phyloP scores from a whole-genome alignment of 2,888 invertebrate genomes.

The Apoderus coryli region DNA sequence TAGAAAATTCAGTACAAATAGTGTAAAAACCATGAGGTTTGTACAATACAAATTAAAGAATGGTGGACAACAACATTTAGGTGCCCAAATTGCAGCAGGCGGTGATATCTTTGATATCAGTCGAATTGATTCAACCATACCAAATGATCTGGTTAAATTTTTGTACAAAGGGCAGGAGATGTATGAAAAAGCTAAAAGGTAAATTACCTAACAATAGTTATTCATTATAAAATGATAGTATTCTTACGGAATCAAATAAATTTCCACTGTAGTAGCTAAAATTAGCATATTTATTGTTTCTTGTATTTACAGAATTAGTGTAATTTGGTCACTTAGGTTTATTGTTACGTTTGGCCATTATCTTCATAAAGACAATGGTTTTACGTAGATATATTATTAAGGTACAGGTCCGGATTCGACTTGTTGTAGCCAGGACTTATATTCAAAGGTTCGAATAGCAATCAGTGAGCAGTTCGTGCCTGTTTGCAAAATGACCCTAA shows the following conservation, averaged over 20 bases:
- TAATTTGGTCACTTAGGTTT: constrained; percentile 2
- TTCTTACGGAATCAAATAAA: constrained; percentile 3
- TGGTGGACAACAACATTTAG: constrained; percentile 48
- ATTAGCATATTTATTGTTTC: neutral
- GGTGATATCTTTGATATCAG: constrained; percentile 53
- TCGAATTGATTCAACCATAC: constrained; percentile 39
- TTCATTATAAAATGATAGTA: constrained; percentile 5
- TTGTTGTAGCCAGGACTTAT: no score
- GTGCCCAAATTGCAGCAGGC: constrained; percentile 39
- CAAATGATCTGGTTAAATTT: constrained; percentile 40
- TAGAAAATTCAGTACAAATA: constrained; percentile 26
- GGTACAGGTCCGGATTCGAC: no score
- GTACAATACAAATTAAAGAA: constrained; percentile 51
- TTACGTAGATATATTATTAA: no score
- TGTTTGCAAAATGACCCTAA: no score
- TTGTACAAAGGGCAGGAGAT: constrained; percentile 35
- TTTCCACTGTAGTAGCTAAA: neutral
- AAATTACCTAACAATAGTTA: constrained; percentile 17
- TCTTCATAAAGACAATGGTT: no score
- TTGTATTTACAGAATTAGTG: constrained; percentile 1
- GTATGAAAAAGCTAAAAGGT: constrained; percentile 41
- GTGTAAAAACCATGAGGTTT: constrained; percentile 43
- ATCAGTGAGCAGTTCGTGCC: no score
- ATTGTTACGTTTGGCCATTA: no score
- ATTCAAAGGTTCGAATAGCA: no score